Evolutionary conservation across 2,797 vertebrate species (phyloP).

Genomic region (Labeo calbasu): DNA sequence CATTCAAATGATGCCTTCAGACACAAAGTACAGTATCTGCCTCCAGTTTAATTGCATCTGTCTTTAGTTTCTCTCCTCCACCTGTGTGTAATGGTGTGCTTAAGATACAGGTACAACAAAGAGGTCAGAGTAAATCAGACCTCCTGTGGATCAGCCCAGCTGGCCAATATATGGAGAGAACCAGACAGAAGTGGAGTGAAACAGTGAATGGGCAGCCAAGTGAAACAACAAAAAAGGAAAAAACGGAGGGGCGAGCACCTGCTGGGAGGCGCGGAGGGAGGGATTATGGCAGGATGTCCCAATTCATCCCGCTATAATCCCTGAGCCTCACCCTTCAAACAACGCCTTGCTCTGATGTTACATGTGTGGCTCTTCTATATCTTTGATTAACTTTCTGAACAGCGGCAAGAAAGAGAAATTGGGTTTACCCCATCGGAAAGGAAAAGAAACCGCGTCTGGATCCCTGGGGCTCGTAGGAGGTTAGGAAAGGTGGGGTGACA

Average conservation of each 20-base stretch:
- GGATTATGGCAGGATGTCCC: conserved; percentile 76
- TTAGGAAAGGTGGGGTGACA: conserved; percentile 24
- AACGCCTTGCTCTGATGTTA: conserved; percentile 70
- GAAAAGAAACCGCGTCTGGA: conserved; percentile 18
- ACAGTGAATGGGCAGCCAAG: conserved; percentile 50
- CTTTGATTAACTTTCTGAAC: conserved; percentile 67
- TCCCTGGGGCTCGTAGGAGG: conserved; percentile 24
- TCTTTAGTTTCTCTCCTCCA: not conserved
- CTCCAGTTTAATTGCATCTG: not conserved
- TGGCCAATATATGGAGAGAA: conserved; percentile 24
- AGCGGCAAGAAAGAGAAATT: conserved; percentile 11
- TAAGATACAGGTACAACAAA: conserved; percentile 1
- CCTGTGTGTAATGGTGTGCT: not conserved
- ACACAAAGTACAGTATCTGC: not conserved
- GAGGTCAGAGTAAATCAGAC: conserved; percentile 17
- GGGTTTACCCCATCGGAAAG: conserved; percentile 37
- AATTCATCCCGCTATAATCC: conserved; percentile 76
- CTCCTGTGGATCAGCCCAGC: not conserved
- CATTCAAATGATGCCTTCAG: not conserved
- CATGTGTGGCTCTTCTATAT: conserved; percentile 61
- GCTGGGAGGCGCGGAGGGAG: conserved; percentile 39
- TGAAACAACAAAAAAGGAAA: conserved; percentile 32
- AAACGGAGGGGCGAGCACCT: conserved; percentile 50
- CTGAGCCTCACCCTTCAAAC: conserved; percentile 67
- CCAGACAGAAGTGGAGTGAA: conserved; percentile 7